Evolutionary conservation across 2,797 vertebrate genomes (phyloP).

Genomic region (Liparis tanakae): DNA sequence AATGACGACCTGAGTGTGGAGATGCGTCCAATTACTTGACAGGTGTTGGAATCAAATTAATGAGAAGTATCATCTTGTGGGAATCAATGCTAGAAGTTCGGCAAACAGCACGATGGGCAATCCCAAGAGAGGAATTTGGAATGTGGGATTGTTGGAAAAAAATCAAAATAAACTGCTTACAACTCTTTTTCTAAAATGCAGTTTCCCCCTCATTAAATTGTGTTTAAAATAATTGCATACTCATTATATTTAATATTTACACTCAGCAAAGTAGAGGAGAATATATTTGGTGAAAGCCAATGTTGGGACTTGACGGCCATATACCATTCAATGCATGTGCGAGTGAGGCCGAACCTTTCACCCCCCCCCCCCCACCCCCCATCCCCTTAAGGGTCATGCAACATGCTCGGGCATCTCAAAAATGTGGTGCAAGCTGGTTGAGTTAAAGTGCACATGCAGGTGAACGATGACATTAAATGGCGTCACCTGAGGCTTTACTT

Average conservation of each 20-base stretch:
- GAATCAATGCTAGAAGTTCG: background rate
- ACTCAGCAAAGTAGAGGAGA: background rate
- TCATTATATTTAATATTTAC: background rate
- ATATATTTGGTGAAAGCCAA: background rate
- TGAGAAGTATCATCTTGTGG: background rate
- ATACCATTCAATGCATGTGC: background rate
- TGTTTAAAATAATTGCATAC: background rate
- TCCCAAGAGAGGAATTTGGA: background rate
- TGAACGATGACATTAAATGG: background rate
- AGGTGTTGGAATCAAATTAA: background rate
- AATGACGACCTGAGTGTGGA: background rate
- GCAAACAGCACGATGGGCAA: background rate
- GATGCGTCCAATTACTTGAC: background rate
- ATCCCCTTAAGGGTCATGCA: background rate
- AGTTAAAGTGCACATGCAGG: background rate
- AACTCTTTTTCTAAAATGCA: background rate
- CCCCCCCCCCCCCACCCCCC: no score
- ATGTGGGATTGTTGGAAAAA: background rate
- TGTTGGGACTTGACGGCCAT: background rate
- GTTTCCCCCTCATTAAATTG: background rate
- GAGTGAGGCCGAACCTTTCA: slow-evolving; percentile 6
- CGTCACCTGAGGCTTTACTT: background rate
- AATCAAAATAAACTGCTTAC: background rate
- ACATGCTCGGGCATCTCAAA: slow-evolving; percentile 7
- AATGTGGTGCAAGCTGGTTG: background rate